Percentiles rank a stretch among this genome's conserved stretches.
These are phyloP conservation scores for Ataeniobius toweri DNA, from an alignment of 2,797 vertebrate genomes.

Conservation along the genomic window DNA sequence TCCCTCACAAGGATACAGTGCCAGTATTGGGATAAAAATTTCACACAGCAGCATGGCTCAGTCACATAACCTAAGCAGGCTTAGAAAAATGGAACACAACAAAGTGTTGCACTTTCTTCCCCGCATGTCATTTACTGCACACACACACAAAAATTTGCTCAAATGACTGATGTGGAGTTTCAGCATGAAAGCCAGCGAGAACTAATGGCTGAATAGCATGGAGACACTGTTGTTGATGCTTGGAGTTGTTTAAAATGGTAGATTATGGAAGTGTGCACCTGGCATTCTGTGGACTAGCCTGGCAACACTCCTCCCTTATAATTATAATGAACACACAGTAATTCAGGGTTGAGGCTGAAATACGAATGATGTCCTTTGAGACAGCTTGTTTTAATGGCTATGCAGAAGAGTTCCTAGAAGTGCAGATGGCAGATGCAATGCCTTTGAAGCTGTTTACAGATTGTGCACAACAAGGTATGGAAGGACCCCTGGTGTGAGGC, in stretches of 20 bases:
- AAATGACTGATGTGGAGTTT: conserved; percentile 65
- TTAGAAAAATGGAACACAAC: conserved; percentile 80
- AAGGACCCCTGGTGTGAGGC: conserved; percentile 66
- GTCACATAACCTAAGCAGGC: conserved; percentile 84
- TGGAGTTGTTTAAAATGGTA: conserved; percentile 77
- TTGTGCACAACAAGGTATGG: conserved; percentile 76
- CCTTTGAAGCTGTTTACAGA: conserved; percentile 83
- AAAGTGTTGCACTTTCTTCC: conserved; percentile 78
- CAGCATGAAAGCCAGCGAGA: conserved; percentile 65
- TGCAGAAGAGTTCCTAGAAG: conserved; percentile 82
- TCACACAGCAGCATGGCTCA: conserved; percentile 84
- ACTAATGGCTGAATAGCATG: conserved; percentile 75
- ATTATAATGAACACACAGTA: conserved; percentile 83
- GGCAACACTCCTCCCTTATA: conserved; percentile 82
- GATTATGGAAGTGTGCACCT: conserved; percentile 81
- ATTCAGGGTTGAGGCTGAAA: conserved; percentile 83
- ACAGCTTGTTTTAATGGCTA: conserved; percentile 84
- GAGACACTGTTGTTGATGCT: conserved; percentile 75
- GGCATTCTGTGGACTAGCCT: conserved; percentile 77
- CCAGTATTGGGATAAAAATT: conserved; percentile 84
- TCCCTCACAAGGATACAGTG: conserved; percentile 84
- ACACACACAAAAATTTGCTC: conserved; percentile 49
- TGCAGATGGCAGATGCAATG: conserved; percentile 81
- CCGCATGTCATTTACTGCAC: conserved; percentile 57
- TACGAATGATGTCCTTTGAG: conserved; percentile 82